These are phyloP conservation scores for Artemia sinica DNA, from an alignment of 2,888 invertebrate genomes.

Conservation along the genomic window DNA sequence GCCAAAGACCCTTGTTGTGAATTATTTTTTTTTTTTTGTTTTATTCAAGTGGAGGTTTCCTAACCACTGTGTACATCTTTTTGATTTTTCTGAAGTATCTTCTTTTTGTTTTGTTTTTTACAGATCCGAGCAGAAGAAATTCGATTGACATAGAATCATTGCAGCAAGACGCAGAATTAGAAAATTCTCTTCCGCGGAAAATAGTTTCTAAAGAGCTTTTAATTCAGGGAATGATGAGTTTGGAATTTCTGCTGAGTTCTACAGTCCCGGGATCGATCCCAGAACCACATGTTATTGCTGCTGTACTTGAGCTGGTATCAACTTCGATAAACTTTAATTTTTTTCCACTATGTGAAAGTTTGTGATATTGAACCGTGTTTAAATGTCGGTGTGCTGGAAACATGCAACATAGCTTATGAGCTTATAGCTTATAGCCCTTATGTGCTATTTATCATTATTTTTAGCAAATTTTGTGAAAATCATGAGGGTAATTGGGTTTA, in stretches of 20 bases:
- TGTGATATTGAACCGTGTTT: too few relatives aligned
- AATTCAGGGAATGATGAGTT: conserved; percentile 69
- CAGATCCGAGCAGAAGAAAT: conserved; percentile 57
- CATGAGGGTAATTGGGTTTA: too few relatives aligned
- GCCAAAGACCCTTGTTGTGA: too few relatives aligned
- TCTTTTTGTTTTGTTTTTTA: conserved; percentile 23
- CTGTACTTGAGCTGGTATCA: conserved; percentile 72
- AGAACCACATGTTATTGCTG: conserved; percentile 85
- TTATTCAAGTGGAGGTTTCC: conserved; percentile 19
- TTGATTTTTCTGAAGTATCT: conserved; percentile 16
- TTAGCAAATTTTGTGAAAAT: too few relatives aligned
- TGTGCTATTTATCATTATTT: too few relatives aligned
- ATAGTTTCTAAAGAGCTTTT: conserved; percentile 59
- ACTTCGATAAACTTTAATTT: too few relatives aligned
- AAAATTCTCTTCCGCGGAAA: conserved; percentile 67
- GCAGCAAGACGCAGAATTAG: conserved; percentile 66
- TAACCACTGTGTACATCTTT: conserved; percentile 18
- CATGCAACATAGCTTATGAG: too few relatives aligned
- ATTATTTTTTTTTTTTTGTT: conserved; percentile 18
- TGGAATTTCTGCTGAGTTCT: conserved; percentile 81
- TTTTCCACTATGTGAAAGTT: too few relatives aligned
- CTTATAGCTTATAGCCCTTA: too few relatives aligned
- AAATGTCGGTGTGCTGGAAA: too few relatives aligned
- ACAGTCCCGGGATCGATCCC: conserved; percentile 91
- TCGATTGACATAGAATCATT: conserved; percentile 63